Conservation (phyloP, 2,113 vertebrate species). For the Rhinogobius similis region DNA sequence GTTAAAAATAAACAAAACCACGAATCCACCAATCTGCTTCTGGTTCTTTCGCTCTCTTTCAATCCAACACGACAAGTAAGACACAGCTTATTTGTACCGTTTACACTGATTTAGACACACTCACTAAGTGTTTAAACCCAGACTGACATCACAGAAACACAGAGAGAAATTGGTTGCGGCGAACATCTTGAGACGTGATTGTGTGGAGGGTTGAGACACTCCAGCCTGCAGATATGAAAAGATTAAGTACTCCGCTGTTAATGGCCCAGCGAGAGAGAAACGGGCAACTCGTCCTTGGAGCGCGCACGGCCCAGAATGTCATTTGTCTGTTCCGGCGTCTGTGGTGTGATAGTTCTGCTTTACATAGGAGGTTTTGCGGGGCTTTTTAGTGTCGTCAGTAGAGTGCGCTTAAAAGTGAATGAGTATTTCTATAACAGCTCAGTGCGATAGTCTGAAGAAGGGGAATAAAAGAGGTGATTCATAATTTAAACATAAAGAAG, state of each 20-base stretch:
- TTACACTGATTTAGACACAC: background rate
- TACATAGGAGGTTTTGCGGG: constrained; percentile 4
- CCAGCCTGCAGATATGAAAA: constrained; percentile 11
- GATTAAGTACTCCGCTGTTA: constrained; percentile 6
- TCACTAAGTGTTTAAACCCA: background rate
- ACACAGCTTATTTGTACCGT: background rate
- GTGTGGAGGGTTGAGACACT: constrained; percentile 31
- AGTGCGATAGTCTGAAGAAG: background rate
- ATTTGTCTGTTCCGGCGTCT: constrained; percentile 28
- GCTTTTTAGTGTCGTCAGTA: background rate
- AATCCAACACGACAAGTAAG: constrained; percentile 3
- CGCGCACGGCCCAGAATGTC: constrained; percentile 2
- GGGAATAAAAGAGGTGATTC: background rate
- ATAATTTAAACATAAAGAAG: background rate
- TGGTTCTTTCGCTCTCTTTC: background rate
- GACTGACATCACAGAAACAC: constrained; percentile 12
- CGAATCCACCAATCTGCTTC: background rate
- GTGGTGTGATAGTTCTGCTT: constrained; percentile 39
- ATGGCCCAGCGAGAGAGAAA: constrained; percentile 7
- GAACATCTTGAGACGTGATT: constrained; percentile 28
- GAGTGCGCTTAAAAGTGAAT: background rate
- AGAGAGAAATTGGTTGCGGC: background rate
- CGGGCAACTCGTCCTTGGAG: constrained; percentile 30
- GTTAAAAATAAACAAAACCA: background rate
- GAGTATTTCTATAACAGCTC: background rate